Evolutionary conservation across 2,888 invertebrate species (phyloP), one percentile per base, ranked within the genome.

Genomic region (Polia nebulosa): DNA sequence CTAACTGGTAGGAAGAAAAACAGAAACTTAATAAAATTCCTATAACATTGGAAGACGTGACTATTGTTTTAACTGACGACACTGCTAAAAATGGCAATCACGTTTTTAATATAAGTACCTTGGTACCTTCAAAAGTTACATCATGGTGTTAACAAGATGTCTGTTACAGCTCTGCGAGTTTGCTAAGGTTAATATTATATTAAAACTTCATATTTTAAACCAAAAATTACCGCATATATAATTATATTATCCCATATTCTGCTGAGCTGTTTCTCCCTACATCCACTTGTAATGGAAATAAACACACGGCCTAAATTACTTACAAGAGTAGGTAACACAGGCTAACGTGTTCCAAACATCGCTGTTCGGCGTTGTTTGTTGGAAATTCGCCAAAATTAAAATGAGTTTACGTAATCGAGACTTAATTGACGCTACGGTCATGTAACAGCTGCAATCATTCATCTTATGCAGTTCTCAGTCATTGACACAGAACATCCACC

Each of bases 391-490:
- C 78, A 82, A 81, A 70, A 77, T 76, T 73, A 27, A 66, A 70
- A 72, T 69, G 52, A 66, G 70, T 70, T 81, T 80, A 76, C 70
- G 70, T 72, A 82, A 83, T 66, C 60, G 55, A 57, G 32, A 67
- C 49, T 57, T 75, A 63, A 64, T 74, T 73, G 70, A 69, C 25
- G 66, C 67, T 80, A 70, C 72, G 65, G 62, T 76, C 72, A 81
- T 73, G 68, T 81, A 83, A 79, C 68, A 76, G 65, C 70, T 76
- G 74, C 72, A 72, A 72, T 74, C 62, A 51, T 51, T 70, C 56
- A 64, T 77, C 56, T 69, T 77, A 71, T 70, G 69, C 72, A 81
- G 68, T 69, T 32, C 60, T n/a, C n/a, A n/a, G n/a, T n/a, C n/a
- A n/a, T n/a, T 76, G 53, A 51, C 63, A 62, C 49, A 66, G 39